Evolutionary conservation across 2,113 vertebrate genomes (phyloP).

Genomic region (Scopus umbretta): DNA sequence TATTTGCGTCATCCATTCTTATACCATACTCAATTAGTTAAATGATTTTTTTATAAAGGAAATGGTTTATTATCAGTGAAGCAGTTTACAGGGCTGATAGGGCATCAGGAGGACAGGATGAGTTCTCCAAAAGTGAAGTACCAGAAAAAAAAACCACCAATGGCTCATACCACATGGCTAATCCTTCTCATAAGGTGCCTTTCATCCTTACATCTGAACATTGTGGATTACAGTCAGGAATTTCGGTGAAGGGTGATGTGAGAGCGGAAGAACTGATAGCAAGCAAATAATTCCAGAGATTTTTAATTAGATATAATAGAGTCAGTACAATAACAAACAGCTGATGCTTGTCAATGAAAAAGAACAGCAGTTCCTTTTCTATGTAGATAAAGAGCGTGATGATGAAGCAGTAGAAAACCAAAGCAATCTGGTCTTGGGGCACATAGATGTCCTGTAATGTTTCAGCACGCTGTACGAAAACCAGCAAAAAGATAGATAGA

Average conservation of each 20-base stretch:
- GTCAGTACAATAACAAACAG: constrained; percentile 28
- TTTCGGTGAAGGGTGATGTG: not conserved
- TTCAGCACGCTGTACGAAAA: constrained; percentile 27
- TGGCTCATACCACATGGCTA: not conserved
- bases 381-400: constrained; percentile 18
- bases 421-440: constrained; percentile 55
- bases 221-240: not conserved
- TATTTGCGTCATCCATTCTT: not conserved
- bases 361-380: constrained; percentile 54
- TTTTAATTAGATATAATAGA: constrained; percentile 51
- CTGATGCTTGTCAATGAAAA: constrained; percentile 60
- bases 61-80: not conserved
- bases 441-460: constrained; percentile 44
- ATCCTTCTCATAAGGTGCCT: not conserved
- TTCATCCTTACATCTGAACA: not conserved
- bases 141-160: not conserved
- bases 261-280: not conserved
- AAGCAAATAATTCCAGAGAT: constrained; percentile 48
- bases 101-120: not conserved
- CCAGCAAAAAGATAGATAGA: not conserved
- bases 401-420: constrained; percentile 59
- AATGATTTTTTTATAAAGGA: not conserved
- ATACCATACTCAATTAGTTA: not conserved
- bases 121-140: not conserved
- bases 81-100: not conserved